A percentile compares a stretch with the other conserved stretches of the same genome.
These are phyloP conservation scores for Oceanites oceanicus DNA, from an alignment of 2,113 vertebrate species.

Conservation along the genomic window DNA sequence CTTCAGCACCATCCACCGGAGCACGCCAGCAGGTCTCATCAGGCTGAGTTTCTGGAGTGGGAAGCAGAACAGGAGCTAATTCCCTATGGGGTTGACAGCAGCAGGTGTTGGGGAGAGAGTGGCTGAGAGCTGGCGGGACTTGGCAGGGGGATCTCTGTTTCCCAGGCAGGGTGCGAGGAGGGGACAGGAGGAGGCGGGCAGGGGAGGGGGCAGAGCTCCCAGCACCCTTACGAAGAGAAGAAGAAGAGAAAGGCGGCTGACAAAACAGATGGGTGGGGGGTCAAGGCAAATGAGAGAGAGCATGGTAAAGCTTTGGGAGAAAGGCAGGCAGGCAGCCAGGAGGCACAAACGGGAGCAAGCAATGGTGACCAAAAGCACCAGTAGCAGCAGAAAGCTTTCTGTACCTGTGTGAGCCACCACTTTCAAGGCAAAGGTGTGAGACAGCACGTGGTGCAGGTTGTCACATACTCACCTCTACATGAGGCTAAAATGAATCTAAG, in stretches of 20 bases:
- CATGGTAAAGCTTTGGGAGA: not conserved
- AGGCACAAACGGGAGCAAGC: not conserved
- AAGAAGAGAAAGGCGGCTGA: not conserved
- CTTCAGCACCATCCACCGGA: not conserved
- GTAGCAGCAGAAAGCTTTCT: not conserved
- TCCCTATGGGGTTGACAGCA: not conserved
- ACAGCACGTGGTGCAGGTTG: not conserved
- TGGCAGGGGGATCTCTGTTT: not conserved
- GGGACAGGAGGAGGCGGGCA: not conserved
- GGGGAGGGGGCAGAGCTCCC: not conserved
- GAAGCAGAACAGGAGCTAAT: not conserved
- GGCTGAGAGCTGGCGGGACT: not conserved
- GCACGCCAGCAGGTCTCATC: rapidly evolving
- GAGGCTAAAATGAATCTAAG: not conserved
- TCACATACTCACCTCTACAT: not conserved
- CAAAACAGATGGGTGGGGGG: not conserved
- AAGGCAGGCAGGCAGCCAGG: not conserved
- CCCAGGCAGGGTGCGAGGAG: rapidly evolving
- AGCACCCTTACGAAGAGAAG: rapidly evolving
- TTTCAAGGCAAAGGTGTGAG: not conserved
- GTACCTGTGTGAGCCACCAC: not conserved
- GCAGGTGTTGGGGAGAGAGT: not conserved
- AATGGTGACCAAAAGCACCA: rapidly evolving
- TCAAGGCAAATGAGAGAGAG: not conserved
- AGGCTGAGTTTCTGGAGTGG: not conserved